A percentile compares a stretch with the other conserved stretches of the same genome.
phyloP scores from a whole-genome alignment of 2,888 invertebrate genomes.

The Ennomos quercinarius region DNA sequence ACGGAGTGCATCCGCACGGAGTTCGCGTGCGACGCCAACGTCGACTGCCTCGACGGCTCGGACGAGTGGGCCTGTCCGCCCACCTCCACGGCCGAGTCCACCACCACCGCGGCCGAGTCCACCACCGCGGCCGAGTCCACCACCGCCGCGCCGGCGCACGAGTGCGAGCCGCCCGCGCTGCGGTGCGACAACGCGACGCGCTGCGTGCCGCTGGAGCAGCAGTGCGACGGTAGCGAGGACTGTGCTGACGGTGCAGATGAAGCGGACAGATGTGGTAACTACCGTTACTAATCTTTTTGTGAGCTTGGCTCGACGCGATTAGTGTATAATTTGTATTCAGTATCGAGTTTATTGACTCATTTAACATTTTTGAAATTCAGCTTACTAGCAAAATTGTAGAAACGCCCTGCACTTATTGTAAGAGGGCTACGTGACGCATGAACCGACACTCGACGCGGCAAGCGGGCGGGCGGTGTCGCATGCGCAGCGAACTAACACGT shows the following conservation, averaged over 20 bases:
- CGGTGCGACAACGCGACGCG: constrained; percentile 88
- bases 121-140: constrained; percentile 29
- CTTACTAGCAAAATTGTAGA: too few species aligned
- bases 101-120: constrained; percentile 32
- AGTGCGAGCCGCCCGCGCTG: constrained; percentile 84
- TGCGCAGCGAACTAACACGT: too few species aligned
- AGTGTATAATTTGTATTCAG: too few species aligned
- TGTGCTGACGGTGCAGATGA: constrained; percentile 93
- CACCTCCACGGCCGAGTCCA: constrained; percentile 7
- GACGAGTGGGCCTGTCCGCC: constrained; percentile 88
- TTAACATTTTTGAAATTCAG: too few species aligned
- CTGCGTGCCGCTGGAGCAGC: constrained; percentile 89
- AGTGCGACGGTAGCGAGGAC: constrained; percentile 90
- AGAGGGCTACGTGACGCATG: too few species aligned
- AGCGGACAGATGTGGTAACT: constrained; percentile 87
- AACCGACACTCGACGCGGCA: too few species aligned
- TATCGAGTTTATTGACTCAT: too few species aligned
- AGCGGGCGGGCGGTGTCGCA: too few species aligned
- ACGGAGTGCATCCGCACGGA: constrained; percentile 87
- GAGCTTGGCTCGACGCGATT: background rate
- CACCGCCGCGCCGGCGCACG: constrained; percentile 63
- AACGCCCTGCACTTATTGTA: too few species aligned
- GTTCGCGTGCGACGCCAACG: constrained; percentile 88
- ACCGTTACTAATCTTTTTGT: background rate
- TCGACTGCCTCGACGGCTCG: constrained; percentile 90